Base-by-base conservation (phyloP, 1,140 invertebrate genomes). In the Drosophila pandora region DNA sequence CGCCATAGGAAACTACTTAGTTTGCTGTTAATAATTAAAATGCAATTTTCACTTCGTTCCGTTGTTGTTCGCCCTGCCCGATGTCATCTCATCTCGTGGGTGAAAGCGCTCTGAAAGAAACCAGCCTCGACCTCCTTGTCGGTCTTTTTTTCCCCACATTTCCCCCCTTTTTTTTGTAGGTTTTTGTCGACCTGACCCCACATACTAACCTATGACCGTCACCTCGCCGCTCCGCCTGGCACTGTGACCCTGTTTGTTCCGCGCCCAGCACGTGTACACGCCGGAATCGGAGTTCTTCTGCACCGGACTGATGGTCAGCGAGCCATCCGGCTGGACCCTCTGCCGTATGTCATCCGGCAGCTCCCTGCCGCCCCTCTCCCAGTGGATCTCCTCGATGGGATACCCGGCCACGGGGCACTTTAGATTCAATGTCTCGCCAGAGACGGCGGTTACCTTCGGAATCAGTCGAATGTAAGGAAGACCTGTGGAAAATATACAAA, bases 351-450 rank as follows among this genome's bases (percentile, higher is more conserved):
- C 96, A 61, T 96, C 95, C 0, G 96, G 96, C 34, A 98, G 92
- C 75, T 95, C 94, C 25, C 94, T 93, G n/a, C 95, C 95, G 43
- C 94, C 94, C 85, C 95, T 94, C 87, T 96, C 95, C 96, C 97
- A 97, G 37, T 94, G 94, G 61, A 97, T 95, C 76, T 95, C 94
- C 67, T 96, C 94, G 61, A 97, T 95, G 6, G 97, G 97, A 91
- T 96, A 97, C 2, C 97, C 91, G 4, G 96, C 96, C 0, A 97
- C 97, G 6, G 96, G 96, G 92, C 97, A 98, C 83, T 96, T 95
- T 13, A 98, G 92, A 47, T 94, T 93, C 53, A 97, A 93, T 50
- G 94, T 94, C 90, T 97, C 95, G 32, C 96, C 96, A 1, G 96
- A 96, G 4, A 97, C 96, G 1, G 96, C 96, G 23, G 96, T 97